Evolutionary conservation across 2,888 invertebrate genomes (phyloP), one percentile per base, ranked within the genome.

Genomic region (Nymphalis urticae): DNA sequence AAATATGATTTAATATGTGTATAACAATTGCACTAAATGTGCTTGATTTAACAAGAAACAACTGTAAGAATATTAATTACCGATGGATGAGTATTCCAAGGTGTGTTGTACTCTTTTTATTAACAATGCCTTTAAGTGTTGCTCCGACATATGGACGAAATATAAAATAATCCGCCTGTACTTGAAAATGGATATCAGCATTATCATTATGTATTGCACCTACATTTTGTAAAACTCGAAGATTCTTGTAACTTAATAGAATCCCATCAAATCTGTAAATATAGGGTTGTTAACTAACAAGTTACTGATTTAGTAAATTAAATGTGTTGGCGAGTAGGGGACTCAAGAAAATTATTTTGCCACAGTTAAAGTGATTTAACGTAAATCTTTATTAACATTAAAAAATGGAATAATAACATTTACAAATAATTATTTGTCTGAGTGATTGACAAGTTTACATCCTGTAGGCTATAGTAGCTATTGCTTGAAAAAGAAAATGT

Each of bases 121-220:
- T 95, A 0, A 96, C 95, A 74, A 94, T 82, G 13, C 95, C 96
- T 80, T 90, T 93, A 60, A 96, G 81, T 48, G 85, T 89, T 70
- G 93, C 93, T 4, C 95, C 95, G 62, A 95, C 85, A 81, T 86
- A 82, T 16, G 96, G 96, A 73, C 91, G 93, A 80, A 92, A 92
- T 72, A 96, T 85, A 80, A 94, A 95, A 81, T 95, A 96, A 76
- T 96, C 95, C 21, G 94, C 95, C 82, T 94, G 93, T 3, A 96
- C 91, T 86, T 95, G 94, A 71, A 95, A 87, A 79, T 95, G 94
- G 71, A 95, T 93, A 75, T 93, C 95, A 72, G 94, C 93, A 75
- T 93, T 93, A 75, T 95, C 95, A 78, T 94, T 92, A 70, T 94
- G 86, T 66, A 95, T 94, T 19, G 88, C 84, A n/a, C 95, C 95